These are phyloP conservation scores for Anarhynchus alexandrinus DNA, from an alignment of 2,113 vertebrate species.

Conservation along the genomic window DNA sequence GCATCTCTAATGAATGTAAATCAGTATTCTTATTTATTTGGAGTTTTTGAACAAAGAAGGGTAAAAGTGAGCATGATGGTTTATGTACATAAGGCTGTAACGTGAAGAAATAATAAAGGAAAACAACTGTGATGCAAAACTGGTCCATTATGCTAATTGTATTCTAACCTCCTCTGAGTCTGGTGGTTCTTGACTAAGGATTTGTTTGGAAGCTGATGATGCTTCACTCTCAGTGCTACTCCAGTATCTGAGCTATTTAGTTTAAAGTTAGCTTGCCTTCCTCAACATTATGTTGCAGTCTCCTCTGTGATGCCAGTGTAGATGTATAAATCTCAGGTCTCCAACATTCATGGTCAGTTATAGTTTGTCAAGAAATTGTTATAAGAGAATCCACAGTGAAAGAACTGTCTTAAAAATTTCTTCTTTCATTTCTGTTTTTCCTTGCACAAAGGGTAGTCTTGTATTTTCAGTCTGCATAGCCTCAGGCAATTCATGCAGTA, in stretches of 20 bases:
- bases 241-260: neutral
- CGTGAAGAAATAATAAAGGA: neutral
- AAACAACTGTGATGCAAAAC: neutral
- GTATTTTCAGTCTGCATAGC: constrained; percentile 27
- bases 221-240: neutral
- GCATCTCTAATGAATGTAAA: neutral
- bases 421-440: constrained; percentile 7
- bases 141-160: neutral
- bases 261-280: neutral
- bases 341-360: neutral
- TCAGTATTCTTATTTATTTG: neutral
- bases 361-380: neutral
- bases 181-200: neutral
- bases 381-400: neutral
- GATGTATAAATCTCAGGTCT: neutral
- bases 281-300: neutral
- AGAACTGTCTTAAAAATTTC: constrained; percentile 30
- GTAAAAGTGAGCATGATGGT: neutral
- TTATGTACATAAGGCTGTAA: neutral
- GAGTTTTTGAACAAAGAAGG: neutral
- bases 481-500: neutral
- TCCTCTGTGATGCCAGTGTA: neutral
- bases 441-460: neutral
- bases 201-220: neutral
- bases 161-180: neutral